Evolutionary conservation across 2,113 vertebrate species (phyloP), one percentile per base, ranked within the genome.

Genomic region (Misgurnus mizolepis): DNA sequence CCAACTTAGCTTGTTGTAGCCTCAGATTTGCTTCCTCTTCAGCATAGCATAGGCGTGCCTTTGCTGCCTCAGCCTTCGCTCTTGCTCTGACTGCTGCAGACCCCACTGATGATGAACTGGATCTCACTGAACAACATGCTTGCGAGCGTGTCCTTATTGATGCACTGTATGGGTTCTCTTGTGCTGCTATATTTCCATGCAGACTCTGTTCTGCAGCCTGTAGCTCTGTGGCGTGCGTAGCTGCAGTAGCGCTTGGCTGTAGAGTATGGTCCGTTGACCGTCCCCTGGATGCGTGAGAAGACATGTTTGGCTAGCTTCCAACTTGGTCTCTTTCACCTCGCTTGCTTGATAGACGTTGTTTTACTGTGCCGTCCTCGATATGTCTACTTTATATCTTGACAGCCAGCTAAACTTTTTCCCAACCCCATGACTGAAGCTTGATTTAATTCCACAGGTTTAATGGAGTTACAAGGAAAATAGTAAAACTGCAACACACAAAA

Each of bases 61-160:
- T 67, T 67, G 40, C 15, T 41, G n/a, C 69, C 43, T 86, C 74
- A 43, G 80, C 80, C 69, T 17, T 79, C 1, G 50, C 80, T 80
- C 79, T 83, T 3, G 62, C 71, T 6, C 70, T 85, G 4, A 55
- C 84, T 18, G 60, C 69, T n/a, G 71, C 79, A 4, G 69, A 78
- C 3, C 50, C 70, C 6, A 53, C 81, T 43, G 66, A 81, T 34
- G 56, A 41, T 69, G 39, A 41, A 50, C 49, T 50, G 14, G 64
- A 84, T 40, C 6, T 12, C 45, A 7, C 58, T 56, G 47, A 72
- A 39, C 64, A 74, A 64, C 78, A 74, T 74, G 34, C 61, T n/a
- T 2, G n/a, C n/a, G 67, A 78, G 18, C 60, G 6, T 40, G 66
- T 84, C 60, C 67, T 79, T 65, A 71, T 67, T n/a, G 61, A 66